These are phyloP conservation scores for Xiphorhynchus elegans DNA, from an alignment of 2,113 vertebrate genomes.

Conservation along the genomic window DNA sequence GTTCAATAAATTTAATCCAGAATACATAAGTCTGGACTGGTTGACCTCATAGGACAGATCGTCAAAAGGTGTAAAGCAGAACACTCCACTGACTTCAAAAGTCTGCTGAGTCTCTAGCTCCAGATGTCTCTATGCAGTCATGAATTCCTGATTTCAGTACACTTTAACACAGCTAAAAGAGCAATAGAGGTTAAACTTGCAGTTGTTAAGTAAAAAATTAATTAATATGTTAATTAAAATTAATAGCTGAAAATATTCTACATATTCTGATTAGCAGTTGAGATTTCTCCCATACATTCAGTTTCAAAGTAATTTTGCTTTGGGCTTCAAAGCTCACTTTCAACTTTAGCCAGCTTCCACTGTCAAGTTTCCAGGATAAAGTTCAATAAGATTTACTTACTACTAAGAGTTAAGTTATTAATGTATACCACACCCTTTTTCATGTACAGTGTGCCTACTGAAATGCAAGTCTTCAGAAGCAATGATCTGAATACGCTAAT, in stretches of 20 bases:
- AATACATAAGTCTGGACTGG: background rate
- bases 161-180: background rate
- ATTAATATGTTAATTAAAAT: background rate
- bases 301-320: slow-evolving; percentile 42
- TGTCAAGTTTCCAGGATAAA: slow-evolving; percentile 25
- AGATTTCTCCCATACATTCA: background rate
- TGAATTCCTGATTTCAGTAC: background rate
- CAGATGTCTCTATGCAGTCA: background rate
- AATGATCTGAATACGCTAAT: background rate
- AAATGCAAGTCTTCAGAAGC: slow-evolving; percentile 11
- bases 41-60: slow-evolving; percentile 30
- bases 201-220: background rate
- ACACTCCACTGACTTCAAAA: slow-evolving; percentile 7
- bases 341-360: slow-evolving; percentile 40
- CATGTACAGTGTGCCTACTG: background rate
- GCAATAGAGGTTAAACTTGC: background rate
- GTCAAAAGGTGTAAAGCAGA: slow-evolving; percentile 45
- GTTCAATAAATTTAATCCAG: slow-evolving; percentile 15
- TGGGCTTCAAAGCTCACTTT: slow-evolving; percentile 41
- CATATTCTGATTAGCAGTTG: background rate
- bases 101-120: background rate
- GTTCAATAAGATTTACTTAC: slow-evolving; percentile 23
- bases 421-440: background rate
- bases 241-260: background rate
- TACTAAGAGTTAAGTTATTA: background rate